Evolutionary conservation across 2,888 invertebrate species (phyloP), one percentile per base, ranked within the genome.

Genomic region (Poecilus cupreus): DNA sequence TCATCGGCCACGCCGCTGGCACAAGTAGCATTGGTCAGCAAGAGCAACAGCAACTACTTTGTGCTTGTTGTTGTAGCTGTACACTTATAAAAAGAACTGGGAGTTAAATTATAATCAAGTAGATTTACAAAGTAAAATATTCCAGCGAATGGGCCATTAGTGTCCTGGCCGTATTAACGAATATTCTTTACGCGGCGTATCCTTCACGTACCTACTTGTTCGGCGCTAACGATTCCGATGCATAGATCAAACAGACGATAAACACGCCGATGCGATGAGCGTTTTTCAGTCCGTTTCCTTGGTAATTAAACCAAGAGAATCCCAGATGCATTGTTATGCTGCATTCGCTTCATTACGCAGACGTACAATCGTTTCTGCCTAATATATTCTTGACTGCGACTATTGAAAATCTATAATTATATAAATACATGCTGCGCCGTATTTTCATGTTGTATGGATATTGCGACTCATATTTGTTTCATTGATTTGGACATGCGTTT

Each of bases 91-190:
- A 78, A 79, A 79, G 70, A 68, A 68, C 51, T 70, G 70, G 68
- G 32, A 51, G 49, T 49, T 51, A 79, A 79, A 79, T 79, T 79
- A 79, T 79, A 79, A 79, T 79, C 79, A 79, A 79, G 79, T 70
- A 79, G 26, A 79, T 79, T 79, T 79, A 70, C 32, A 79, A 79
- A 79, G 79, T 79, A 79, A 79, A 79, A 79, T 79, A 79, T 79
- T 70, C 68, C 20, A 32, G 32, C 51, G 32, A 70, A 79, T 70
- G 32, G 79, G 49, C 79, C 79, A 79, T 79, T 79, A 79, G 37
- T 68, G 79, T 79, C 79, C 70, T 49, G 79, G n/a, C 49, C 26
- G 79, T 70, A 79, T 79, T 79, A 79, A 79, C 79, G 79, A 79
- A 79, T 79, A 79, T 79, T 79, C 79, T 79, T 79, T 79, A 79